A percentile compares a stretch with the other conserved stretches of the same genome.
These are phyloP conservation scores for Ormyrus thymus DNA, from an alignment of 2,888 invertebrate species.

Conservation along the genomic window DNA sequence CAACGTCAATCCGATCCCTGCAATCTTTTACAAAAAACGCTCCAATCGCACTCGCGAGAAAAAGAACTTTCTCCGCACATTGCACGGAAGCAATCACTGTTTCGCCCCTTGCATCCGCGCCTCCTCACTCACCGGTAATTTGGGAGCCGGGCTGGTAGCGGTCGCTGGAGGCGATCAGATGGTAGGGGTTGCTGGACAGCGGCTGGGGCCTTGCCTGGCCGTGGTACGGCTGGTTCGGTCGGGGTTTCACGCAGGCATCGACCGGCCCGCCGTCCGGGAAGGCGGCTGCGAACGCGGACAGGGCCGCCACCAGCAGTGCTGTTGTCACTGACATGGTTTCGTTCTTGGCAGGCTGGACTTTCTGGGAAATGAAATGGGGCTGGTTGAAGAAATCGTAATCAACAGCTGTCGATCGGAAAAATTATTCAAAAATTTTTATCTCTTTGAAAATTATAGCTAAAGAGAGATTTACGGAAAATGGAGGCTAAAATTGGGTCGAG, in stretches of 20 bases:
- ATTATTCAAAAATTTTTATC: neutral
- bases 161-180: constrained; percentile 80
- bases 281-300: constrained; percentile 67
- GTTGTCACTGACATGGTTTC: constrained; percentile 40
- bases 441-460: neutral
- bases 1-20: too few species aligned
- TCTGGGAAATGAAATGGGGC: neutral
- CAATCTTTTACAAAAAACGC: too few species aligned
- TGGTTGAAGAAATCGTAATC: neutral
- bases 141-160: constrained; percentile 82
- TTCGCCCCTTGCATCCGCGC: too few species aligned
- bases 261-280: constrained; percentile 90
- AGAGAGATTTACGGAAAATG: neutral
- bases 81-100: too few species aligned
- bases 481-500: neutral
- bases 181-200: constrained; percentile 80
- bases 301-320: constrained; percentile 55
- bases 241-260: constrained; percentile 86
- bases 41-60: too few species aligned
- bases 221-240: constrained; percentile 86
- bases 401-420: neutral
- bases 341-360: neutral
- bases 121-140: constrained; percentile 79
- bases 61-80: too few species aligned
- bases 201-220: constrained; percentile 84